phyloP scores from a whole-genome alignment of 2,888 invertebrate species.

The Julus scanicus region DNA sequence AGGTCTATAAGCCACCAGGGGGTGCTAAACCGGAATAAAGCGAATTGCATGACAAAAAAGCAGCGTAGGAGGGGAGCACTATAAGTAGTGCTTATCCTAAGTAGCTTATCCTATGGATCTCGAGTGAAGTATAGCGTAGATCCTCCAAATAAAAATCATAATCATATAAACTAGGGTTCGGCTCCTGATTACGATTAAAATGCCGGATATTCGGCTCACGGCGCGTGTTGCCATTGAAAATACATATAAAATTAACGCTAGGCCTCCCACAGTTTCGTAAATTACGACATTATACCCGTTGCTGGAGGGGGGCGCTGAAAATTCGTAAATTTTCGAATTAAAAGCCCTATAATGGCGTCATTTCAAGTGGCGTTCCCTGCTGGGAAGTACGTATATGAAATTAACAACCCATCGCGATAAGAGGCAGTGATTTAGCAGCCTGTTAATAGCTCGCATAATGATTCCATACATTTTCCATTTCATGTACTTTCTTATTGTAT shows the following conservation, averaged over 20 bases:
- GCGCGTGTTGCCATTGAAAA: slow-evolving; percentile 20
- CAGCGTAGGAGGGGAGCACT: neutral
- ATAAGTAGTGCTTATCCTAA: neutral
- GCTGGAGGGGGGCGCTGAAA: neutral
- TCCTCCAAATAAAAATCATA: slow-evolving; percentile 1
- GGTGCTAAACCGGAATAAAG: no score
- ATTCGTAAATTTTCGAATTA: neutral
- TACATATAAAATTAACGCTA: neutral
- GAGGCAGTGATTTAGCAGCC: no score
- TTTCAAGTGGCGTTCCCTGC: neutral
- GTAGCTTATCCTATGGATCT: neutral
- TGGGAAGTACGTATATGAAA: neutral
- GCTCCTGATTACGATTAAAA: slow-evolving; percentile 28
- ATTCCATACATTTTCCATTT: no score
- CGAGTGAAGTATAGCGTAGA: slow-evolving; percentile 15
- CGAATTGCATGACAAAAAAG: neutral
- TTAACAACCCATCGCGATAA: neutral
- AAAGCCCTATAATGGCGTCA: neutral
- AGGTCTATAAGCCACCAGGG: no score
- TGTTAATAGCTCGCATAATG: no score
- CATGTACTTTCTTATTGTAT: no score
- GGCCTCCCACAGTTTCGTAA: neutral
- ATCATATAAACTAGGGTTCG: slow-evolving; percentile 1
- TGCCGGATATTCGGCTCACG: slow-evolving; percentile 16
- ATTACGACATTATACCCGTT: neutral